Conservation (phyloP, 2,888 invertebrate genomes). For the Dryomyza anilis region DNA sequence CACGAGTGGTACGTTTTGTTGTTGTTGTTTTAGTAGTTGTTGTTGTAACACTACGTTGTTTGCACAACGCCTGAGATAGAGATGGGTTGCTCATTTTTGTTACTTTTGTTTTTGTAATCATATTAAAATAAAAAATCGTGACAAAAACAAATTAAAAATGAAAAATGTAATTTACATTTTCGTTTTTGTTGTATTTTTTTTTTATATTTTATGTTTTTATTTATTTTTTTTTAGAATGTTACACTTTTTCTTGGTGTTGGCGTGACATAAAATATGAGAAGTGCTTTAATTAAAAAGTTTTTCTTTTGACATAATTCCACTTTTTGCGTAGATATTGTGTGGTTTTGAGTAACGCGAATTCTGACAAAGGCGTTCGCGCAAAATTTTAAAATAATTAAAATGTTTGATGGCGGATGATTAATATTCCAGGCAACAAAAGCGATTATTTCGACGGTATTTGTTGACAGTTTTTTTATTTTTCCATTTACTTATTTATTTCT, state of each 20-base stretch:
- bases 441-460: too few relatives aligned
- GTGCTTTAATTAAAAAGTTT: constrained; percentile 56
- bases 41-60: not conserved
- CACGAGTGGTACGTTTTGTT: not conserved
- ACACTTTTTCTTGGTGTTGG: constrained; percentile 17
- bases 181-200: not conserved
- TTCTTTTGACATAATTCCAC: constrained; percentile 41
- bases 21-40: not conserved
- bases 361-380: not conserved
- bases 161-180: constrained; percentile 15
- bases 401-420: constrained; percentile 29
- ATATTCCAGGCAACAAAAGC: constrained; percentile 22
- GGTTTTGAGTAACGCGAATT: not conserved
- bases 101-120: constrained; percentile 1
- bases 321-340: constrained; percentile 24
- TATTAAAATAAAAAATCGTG: constrained; percentile 9
- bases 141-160: constrained; percentile 18
- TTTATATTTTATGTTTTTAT: constrained; percentile 5
- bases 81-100: not conserved
- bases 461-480: too few relatives aligned
- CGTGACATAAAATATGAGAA: constrained; percentile 17
- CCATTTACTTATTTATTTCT: too few relatives aligned
- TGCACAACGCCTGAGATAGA: not conserved
- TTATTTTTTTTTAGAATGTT: not conserved
- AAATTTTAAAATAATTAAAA: constrained; percentile 43